These are phyloP conservation scores for Aegithalos caudatus DNA, from an alignment of 2,113 vertebrate species.

Conservation along the genomic window DNA sequence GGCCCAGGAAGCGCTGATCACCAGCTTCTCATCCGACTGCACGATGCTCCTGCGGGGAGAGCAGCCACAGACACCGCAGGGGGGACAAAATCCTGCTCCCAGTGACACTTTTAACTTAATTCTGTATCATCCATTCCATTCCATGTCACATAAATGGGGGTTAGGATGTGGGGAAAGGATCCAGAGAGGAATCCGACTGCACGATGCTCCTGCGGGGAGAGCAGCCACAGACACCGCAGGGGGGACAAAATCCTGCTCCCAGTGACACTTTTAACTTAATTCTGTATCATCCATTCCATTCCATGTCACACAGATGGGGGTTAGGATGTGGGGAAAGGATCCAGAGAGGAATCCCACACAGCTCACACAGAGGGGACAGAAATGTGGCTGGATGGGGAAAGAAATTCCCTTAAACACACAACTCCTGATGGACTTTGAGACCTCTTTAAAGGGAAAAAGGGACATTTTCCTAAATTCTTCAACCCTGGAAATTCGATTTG, in stretches of 20 bases:
- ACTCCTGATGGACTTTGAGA: not conserved
- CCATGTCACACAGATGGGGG: accelerated
- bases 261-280: accelerated
- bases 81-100: accelerated
- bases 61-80: not conserved
- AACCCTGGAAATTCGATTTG: not conserved
- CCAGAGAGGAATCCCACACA: not conserved
- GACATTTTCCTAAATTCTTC: not conserved
- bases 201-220: conserved; percentile 79
- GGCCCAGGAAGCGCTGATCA: conserved; percentile 96
- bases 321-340: not conserved
- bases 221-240: not conserved
- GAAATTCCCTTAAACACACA: not conserved
- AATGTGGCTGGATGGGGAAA: accelerated
- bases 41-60: conserved; percentile 79
- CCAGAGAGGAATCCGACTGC: conserved; percentile 90
- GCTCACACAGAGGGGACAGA: accelerated
- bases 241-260: accelerated
- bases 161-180: too few species aligned
- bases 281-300: accelerated
- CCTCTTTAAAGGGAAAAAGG: not conserved
- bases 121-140: accelerated
- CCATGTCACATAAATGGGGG: accelerated
- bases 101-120: accelerated
- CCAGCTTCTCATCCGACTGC: conserved; percentile 93